Base-by-base conservation (phyloP, 2,797 vertebrate genomes). In the Enteromius radiatus region DNA sequence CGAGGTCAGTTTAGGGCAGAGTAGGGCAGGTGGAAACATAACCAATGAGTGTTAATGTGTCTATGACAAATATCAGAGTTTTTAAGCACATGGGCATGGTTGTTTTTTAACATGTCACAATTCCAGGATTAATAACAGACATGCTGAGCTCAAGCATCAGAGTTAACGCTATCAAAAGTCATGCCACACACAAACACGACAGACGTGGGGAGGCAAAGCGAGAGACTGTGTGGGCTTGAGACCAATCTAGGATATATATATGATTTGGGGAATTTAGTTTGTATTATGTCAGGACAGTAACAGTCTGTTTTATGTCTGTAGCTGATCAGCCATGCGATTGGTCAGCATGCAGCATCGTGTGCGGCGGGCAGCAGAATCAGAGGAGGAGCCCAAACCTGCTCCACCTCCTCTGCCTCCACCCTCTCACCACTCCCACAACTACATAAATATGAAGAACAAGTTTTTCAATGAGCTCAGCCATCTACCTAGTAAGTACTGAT, bases 381-480 rank as follows among this genome's bases (percentile, higher is more conserved):
- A 91, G 83, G 89, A 87, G 78, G 85, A 84, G 33, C 77, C 88
- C 87, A 87, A 88, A 47, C 9, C 86, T 70, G 70, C 70, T 31
- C 82, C 63, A 5, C 69, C 76, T 1, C 84, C 80, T 3, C 86
- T 83, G 0, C 23, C 87, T 9, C 87, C 90, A 0, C 88, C 92
- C 0, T 87, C 91, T 0, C 94, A 95, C 65, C 92, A 91, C 87
- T 92, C 93, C 84, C 94, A 96, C 38, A 94, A 96, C 91, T 96
- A 92, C 61, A 68, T 87, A 38, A 91, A 92, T 88, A 93, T 96
- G 89, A 96, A 95, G 88, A 94, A 92, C 88, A 96, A 96, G 89
- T 96, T 96, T 91, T 96, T 94, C 86, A 95, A 96, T 65, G 95
- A 96, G 88, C 90, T 95, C 73, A 94, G 91, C 21, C 95, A 95